Evolutionary conservation across 2,888 invertebrate genomes (phyloP), one percentile per base, ranked within the genome.

Genomic region (Cactoblastis cactorum): DNA sequence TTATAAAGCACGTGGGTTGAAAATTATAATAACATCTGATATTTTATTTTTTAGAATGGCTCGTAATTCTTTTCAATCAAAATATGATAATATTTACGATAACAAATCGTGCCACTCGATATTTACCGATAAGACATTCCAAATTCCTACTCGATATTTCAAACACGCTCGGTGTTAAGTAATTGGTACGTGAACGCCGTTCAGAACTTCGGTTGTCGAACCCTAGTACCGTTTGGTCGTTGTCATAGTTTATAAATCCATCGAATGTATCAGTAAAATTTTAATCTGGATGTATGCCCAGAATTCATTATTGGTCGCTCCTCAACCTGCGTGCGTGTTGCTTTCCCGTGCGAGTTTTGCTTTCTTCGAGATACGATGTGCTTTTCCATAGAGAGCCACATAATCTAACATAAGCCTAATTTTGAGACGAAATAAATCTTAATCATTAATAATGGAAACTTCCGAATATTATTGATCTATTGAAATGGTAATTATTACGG

Each of bases 101-200:
- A n/a, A n/a, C n/a, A n/a, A n/a, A n/a, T n/a, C n/a, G n/a, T n/a
- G n/a, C n/a, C n/a, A n/a, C 9, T 17, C 9, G 2, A 11, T n/a
- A 17, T 37, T 6, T 9, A 11, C 8, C 9, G 43, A 43, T 43
- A 15, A 43, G 4, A 8, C 41, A 43, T 43, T 43, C 43, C 43
- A 2, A 43, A 28, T 22, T 28, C 28, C 38, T n/a, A 48, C 45
- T 67, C 63, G 51, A 51, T 48, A 61, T 67, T 63, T 75, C 41
- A 38, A 53, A 56, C 77, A 78, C 77, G 80, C 56, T 50, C 56
- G 55, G 67, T 74, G 73, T 76, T 78, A 77, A n/a, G n/a, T n/a
- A n/a, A 79, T 78, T 72, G 70, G 63, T 69, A 80, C 81, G 82
- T 83, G 82, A 76, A 69, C 56, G 64, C 57, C 56, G 54, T 59